Evolutionary conservation across 2,888 invertebrate genomes (phyloP).

Genomic region (Lycocerus yunnanus): DNA sequence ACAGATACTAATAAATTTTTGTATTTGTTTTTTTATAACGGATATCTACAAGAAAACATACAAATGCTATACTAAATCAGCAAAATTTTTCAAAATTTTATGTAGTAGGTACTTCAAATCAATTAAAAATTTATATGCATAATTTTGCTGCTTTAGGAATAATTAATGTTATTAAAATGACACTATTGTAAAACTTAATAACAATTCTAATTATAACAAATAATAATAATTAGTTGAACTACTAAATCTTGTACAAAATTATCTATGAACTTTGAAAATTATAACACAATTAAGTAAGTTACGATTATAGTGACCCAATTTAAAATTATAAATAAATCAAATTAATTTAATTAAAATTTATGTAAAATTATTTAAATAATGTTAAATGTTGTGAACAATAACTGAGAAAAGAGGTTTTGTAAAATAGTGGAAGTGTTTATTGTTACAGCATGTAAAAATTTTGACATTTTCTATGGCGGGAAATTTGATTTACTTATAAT

Average conservation of each 20-base stretch:
- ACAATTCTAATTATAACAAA: slow-evolving; percentile 30
- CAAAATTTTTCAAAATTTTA: slow-evolving; percentile 7
- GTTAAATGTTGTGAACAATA: not conserved
- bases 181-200: slow-evolving; percentile 27
- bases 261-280: slow-evolving; percentile 21
- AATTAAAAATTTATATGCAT: not conserved
- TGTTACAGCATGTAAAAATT: not conserved
- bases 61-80: slow-evolving; percentile 10
- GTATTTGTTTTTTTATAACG: slow-evolving; percentile 25
- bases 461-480: not conserved
- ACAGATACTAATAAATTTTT: slow-evolving; percentile 20
- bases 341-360: not conserved
- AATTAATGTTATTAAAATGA: slow-evolving; percentile 20
- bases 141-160: not conserved
- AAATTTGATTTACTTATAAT: not conserved
- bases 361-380: not conserved
- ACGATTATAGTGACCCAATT: slow-evolving; percentile 1
- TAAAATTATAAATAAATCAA: slow-evolving; percentile 1
- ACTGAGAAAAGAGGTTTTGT: not conserved
- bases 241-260: slow-evolving; percentile 27
- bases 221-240: slow-evolving; percentile 29
- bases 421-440: not conserved
- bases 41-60: slow-evolving; percentile 17
- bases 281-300: slow-evolving; percentile 15
- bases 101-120: not conserved